A percentile compares a stretch with the other conserved stretches of the same genome.
Conservation (phyloP, 2,888 invertebrate species). For the Nezara viridula region DNA sequence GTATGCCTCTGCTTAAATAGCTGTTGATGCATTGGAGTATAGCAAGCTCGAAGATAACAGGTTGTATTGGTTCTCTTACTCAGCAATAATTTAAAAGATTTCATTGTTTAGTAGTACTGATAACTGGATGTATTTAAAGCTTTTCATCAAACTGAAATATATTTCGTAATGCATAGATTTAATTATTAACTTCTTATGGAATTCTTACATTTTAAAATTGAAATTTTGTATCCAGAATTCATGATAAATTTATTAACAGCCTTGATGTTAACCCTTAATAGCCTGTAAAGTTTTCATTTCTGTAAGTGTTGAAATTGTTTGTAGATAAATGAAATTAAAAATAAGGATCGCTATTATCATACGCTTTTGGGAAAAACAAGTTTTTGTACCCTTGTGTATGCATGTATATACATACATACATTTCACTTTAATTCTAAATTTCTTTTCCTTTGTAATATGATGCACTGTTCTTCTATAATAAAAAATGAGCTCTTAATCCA, state of each 20-base stretch:
- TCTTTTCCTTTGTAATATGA: neutral
- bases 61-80: slow-evolving; percentile 53
- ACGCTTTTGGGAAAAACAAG: neutral
- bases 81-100: slow-evolving; percentile 3
- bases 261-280: neutral
- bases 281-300: neutral
- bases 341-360: neutral
- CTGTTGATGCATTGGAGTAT: slow-evolving; percentile 39
- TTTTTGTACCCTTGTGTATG: too few species aligned
- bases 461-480: neutral
- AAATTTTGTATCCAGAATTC: neutral
- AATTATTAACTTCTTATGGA: neutral
- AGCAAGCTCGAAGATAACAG: slow-evolving; percentile 44
- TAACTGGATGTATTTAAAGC: neutral
- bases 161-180: neutral
- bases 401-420: too few species aligned
- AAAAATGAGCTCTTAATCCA: too few species aligned
- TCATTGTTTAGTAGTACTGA: neutral
- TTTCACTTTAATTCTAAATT: neutral
- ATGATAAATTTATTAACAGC: neutral
- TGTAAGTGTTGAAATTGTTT: neutral
- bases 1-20: slow-evolving; percentile 44
- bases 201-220: neutral
- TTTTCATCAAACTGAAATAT: neutral
- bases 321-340: neutral